Base-by-base conservation (phyloP, 1,140 invertebrate genomes). In the Drosophila jambulina region DNA sequence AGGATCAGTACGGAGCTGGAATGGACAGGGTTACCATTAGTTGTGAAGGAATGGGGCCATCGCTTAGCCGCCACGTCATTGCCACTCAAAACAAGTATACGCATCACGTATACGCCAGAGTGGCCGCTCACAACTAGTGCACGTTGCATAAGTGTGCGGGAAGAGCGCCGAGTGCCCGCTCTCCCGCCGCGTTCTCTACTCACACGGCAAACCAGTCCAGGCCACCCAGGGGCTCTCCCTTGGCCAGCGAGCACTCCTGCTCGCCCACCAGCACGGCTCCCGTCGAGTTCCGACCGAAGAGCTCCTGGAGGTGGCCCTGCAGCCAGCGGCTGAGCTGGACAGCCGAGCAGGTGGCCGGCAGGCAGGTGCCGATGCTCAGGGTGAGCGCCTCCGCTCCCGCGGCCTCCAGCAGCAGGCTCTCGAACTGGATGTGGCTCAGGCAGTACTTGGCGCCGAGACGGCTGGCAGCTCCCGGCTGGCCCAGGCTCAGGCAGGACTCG, bases 201-300 rank as follows among this genome's bases (percentile, higher is more conserved):
- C 63, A 91, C 87, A 91, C 49, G 1, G 83, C 83, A 54, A 88
- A 77, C 88, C 88, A 87, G 27, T 91, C 87, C 4, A 91, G 58
- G 12, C 36, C 62, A 0, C 38, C 40, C 49, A 91, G 48, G 1
- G 77, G 68, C 9, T 59, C 27, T 10, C 51, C 40, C 3, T 53
- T 32, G 6, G 21, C 56, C 4, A 75, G 13, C 1, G 57, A 42
- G 32, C 90, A 91, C 21, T 71, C 62, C 15, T 58, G 17, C 25
- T 91, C 84, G 23, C 57, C 43, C 15, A 91, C 75, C 57, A 91
- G 15, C 9, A 46, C 21, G 25, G 13, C 21, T 9, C 32, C 54
- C 40, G 21, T 25, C 5, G 62, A 25, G 4, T 65, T 49, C 21
- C 10, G 32, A 0, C 29, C 67, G 23, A 90, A 85, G 9, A 85